phyloP scores from a whole-genome alignment of 2,797 vertebrate species.

The Sus cebifrons region DNA sequence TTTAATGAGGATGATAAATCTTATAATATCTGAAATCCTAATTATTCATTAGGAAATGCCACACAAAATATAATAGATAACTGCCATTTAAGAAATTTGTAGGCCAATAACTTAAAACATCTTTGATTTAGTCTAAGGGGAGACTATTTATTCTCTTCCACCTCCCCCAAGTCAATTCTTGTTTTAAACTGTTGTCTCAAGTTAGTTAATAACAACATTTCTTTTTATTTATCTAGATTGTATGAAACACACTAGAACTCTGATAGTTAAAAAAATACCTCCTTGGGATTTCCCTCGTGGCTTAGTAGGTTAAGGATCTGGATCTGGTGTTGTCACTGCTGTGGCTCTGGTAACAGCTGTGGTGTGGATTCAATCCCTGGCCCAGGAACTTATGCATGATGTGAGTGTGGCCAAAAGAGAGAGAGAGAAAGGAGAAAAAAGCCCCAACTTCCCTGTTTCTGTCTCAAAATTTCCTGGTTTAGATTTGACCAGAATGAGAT shows the following conservation, averaged over 20 bases:
- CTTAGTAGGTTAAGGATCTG: too few species aligned
- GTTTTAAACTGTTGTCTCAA: conserved; percentile 51
- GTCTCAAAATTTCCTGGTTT: neutral
- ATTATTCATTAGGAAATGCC: neutral
- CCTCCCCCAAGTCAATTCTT: neutral
- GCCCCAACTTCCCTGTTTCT: neutral
- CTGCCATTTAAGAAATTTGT: neutral
- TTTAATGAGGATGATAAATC: neutral
- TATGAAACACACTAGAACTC: neutral
- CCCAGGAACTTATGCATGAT: too few species aligned
- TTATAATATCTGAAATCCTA: neutral
- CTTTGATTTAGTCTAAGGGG: conserved; percentile 24
- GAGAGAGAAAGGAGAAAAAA: too few species aligned
- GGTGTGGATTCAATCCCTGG: too few species aligned
- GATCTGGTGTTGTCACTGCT: too few species aligned
- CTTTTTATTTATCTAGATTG: conserved; percentile 1
- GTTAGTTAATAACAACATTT: neutral
- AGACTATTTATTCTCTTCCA: neutral
- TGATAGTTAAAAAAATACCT: neutral
- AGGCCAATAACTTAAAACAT: neutral
- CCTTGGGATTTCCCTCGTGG: too few species aligned
- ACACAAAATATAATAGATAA: neutral
- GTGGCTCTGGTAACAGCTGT: too few species aligned
- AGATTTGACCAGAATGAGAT: neutral
- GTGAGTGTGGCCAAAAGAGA: too few species aligned